Conservation (phyloP, 1,140 invertebrate species). For the Cydia amplana region DNA sequence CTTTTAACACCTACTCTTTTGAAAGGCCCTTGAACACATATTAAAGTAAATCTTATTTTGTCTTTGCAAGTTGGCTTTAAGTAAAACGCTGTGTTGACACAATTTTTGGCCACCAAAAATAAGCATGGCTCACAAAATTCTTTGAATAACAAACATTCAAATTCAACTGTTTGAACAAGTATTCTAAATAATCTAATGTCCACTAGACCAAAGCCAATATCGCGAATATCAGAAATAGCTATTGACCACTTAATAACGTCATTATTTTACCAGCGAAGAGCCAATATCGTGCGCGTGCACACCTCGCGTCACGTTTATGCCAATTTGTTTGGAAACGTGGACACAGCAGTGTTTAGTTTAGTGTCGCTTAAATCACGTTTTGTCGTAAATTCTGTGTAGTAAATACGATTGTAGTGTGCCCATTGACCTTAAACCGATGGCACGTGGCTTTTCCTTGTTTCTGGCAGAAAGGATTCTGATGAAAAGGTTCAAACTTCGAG, state of each 20-base stretch:
- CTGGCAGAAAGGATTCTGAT: too few species aligned
- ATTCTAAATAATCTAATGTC: background rate
- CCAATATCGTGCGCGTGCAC: background rate
- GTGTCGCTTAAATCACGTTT: conserved; percentile 10
- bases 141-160: background rate
- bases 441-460: too few species aligned
- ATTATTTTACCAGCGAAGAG: conserved; percentile 15
- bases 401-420: too few species aligned
- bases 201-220: background rate
- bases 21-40: too few species aligned
- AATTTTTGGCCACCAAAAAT: background rate
- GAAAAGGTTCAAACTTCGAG: too few species aligned
- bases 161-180: background rate
- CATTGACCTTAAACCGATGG: too few species aligned
- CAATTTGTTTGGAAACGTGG: conserved; percentile 15
- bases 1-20: too few species aligned
- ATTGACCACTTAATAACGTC: background rate
- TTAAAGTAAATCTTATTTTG: too few species aligned
- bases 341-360: conserved; percentile 22
- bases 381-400: background rate
- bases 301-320: conserved; percentile 15
- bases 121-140: background rate
- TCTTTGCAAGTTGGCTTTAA: background rate
- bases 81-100: background rate
- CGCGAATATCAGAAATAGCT: conserved; percentile 3